These are phyloP conservation scores for Uromys caudimaculatus DNA, from an alignment of 2,797 vertebrate species.

Conservation along the genomic window DNA sequence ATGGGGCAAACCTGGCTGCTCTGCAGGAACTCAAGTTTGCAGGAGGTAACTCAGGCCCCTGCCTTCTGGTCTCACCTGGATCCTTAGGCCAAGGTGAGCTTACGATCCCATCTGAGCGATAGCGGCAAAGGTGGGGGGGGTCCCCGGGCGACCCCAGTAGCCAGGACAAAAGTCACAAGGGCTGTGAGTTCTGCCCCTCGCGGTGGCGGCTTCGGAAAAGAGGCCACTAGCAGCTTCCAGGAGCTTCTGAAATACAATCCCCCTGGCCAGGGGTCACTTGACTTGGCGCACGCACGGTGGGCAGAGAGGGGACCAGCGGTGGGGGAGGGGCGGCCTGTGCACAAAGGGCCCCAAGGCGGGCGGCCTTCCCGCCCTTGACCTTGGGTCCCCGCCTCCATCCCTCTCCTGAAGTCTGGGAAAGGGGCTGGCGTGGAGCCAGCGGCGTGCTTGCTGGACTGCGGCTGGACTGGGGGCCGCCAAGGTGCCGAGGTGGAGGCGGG, in stretches of 20 bases:
- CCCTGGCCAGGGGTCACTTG: not conserved
- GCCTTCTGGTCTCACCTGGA: slow-evolving; percentile 55
- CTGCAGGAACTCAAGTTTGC: not conserved
- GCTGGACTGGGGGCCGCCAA: slow-evolving; percentile 37
- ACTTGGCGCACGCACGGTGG: not conserved
- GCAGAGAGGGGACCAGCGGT: not conserved
- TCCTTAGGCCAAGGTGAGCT: not conserved
- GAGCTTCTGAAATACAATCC: not conserved
- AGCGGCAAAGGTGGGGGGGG: not conserved
- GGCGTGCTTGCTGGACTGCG: slow-evolving; percentile 42
- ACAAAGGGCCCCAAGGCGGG: slow-evolving; percentile 68
- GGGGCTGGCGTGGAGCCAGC: slow-evolving; percentile 75
- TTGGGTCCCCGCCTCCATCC: slow-evolving; percentile 80
- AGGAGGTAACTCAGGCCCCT: not conserved
- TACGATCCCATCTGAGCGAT: not conserved
- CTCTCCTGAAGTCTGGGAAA: slow-evolving; percentile 58
- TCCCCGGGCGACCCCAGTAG: not conserved
- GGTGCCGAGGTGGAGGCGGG: not conserved
- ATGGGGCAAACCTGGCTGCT: not conserved
- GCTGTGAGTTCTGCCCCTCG: not conserved
- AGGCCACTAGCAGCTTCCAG: not conserved
- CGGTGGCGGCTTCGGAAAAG: not conserved
- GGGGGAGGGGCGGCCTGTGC: slow-evolving; percentile 56
- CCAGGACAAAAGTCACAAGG: not conserved
- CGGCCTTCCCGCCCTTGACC: slow-evolving; percentile 81